These are phyloP conservation scores for Ispidina picta DNA, from an alignment of 2,797 vertebrate species.

Conservation along the genomic window DNA sequence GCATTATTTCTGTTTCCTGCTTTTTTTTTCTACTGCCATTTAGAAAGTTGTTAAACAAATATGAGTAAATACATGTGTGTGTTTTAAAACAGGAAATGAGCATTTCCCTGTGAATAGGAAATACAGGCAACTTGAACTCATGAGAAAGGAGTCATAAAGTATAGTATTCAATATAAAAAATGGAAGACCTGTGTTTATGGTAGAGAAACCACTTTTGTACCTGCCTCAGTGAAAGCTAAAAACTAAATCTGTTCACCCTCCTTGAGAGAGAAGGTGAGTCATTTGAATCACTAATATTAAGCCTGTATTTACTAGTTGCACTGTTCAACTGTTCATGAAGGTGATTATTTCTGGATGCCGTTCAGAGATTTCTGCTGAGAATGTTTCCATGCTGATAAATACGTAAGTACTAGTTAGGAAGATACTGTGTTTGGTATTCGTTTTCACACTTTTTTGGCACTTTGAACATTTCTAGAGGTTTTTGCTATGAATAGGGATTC, in stretches of 20 bases:
- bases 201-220: neutral
- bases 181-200: neutral
- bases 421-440: slow-evolving; percentile 4
- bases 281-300: neutral
- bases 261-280: neutral
- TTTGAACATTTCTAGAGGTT: slow-evolving; percentile 18
- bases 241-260: neutral
- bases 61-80: neutral
- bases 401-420: neutral
- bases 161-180: neutral
- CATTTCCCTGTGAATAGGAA: neutral
- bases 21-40: neutral
- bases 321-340: neutral
- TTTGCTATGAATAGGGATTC: slow-evolving; percentile 5
- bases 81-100: slow-evolving; percentile 24
- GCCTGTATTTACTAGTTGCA: neutral
- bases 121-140: neutral
- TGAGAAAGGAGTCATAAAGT: slow-evolving; percentile 6
- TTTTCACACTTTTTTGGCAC: slow-evolving; percentile 17
- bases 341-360: neutral
- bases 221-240: neutral
- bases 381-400: neutral
- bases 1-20: neutral
- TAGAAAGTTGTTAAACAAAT: slow-evolving; percentile 2
- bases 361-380: neutral